Conservation (phyloP, 64 coral and sea anemone species). For the Platygyra sinensis region DNA sequence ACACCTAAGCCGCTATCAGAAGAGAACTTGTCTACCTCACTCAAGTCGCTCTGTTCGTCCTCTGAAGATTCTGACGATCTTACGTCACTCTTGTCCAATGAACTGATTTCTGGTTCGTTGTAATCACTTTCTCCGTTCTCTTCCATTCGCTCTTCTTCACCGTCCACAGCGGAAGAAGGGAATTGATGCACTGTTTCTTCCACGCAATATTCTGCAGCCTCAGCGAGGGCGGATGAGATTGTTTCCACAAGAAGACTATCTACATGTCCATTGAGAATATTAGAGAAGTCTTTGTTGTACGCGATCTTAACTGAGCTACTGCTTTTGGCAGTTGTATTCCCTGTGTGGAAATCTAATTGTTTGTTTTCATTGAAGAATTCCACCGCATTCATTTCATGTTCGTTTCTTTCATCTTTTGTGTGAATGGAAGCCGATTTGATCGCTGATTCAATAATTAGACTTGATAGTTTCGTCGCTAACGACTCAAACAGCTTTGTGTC, state of each 20-base stretch:
- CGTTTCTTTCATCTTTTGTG: not conserved
- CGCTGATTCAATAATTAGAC: slow-evolving; percentile 16
- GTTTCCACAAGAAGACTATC: not conserved
- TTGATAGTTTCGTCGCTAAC: slow-evolving; percentile 40
- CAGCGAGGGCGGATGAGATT: not conserved
- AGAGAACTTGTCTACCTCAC: no score
- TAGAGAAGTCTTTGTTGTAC: not conserved
- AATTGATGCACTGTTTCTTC: not conserved
- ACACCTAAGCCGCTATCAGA: not conserved
- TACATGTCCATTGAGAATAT: not conserved
- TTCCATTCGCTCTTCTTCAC: not conserved
- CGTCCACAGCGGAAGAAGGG: not conserved
- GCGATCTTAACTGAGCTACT: not conserved
- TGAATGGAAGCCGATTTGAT: not conserved
- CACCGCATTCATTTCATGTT: not conserved
- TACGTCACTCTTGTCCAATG: not conserved
- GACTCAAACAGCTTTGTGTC: slow-evolving; percentile 17
- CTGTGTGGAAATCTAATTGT: not conserved
- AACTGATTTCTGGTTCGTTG: not conserved
- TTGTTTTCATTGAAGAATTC: not conserved
- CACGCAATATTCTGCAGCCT: not conserved
- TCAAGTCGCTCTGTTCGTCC: not conserved
- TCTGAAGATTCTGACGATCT: not conserved
- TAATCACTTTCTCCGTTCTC: not conserved
- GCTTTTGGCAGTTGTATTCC: not conserved